Base-by-base conservation (phyloP, 2,888 invertebrate genomes). In the Sceliomorpha sp. region DNA sequence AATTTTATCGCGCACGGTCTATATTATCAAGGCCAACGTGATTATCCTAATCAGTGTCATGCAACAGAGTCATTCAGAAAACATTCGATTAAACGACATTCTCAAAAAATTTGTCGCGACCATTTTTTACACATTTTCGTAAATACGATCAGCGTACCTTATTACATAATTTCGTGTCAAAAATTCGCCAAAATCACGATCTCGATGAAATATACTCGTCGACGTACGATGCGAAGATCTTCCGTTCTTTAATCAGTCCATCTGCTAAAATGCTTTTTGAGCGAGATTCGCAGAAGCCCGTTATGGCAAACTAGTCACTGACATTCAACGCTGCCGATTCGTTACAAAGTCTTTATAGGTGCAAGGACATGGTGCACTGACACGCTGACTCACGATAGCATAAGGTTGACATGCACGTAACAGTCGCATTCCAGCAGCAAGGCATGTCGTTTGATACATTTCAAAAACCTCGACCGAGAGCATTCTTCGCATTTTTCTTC, bases 311-410 rank as follows among this genome's bases (percentile, higher is more conserved):
- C 45, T 37, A 58, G 47, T 58, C 51, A 58, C 58, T 66, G 58
- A 66, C 58, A 58, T 66, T 66, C 66, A 66, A 27, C 29, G 37
- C 26, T 1, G 50, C 32, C 51, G 47, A 58, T 66, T 66, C 51
- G 53, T 39, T 42, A 47, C 40, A 47, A 42, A 66, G 58, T 56
- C 50, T 53, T 64, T 64, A 50, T 37, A 29, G 47, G 56, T 58
- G 66, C 58, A 66, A 58, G 58, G 58, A 66, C 66, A 66, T 26
- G 26, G 51, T 50, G 47, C 56, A 51, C 20, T 29, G 55, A 64
- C 55, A 63, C 62, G 45, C 53, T 53, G 55, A 42, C 48, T 36
- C 63, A 27, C 47, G 9, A 29, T 32, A 31, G 32, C 45, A 26
- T 14, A 42, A 24, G 39, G 14, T 42, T 40, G 63, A 55, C 63